Base-by-base conservation (phyloP, 2,888 invertebrate species). In the Hydroisotoma schaefferi region DNA sequence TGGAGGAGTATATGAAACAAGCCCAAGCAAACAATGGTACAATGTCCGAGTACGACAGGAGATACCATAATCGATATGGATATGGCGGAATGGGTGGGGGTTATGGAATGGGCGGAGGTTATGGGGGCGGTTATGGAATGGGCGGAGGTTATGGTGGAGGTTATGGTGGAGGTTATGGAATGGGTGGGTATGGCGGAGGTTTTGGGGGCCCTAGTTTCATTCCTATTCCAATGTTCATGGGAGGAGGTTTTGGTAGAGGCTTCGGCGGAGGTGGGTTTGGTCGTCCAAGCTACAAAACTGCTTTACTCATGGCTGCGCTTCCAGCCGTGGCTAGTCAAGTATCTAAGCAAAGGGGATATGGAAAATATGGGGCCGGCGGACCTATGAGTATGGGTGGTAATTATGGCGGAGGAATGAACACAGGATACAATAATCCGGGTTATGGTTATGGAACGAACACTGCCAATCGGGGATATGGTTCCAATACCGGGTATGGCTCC, bases 301-400 rank as follows among this genome's bases (percentile, higher is more conserved):
- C 68, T 1, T 63, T 71, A 67, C 22, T 70, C 10, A 63, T 71
- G 67, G 67, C 67, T 1, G 67, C 71, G 6, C 58, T 71, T 40
- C 71, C 71, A 2, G 46, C 46, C 15, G 63, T 65, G 25, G 69
- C 68, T 2, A 65, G 61, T 48, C 54, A 64, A 18, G 27, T 65
- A 3, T 55, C 49, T 4, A 44, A 47, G 22, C 55, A 54, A 2
- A 51, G 53, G 18, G 62, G 58, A n/a, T 66, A 63, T 55, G 63
- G 63, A 6, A 51, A 33, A 22, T 59, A 49, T 29, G 59, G 59
- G 10, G 28, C n/a, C 12, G 33, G 33, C 18, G n/a, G n/a, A n/a
- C n/a, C n/a, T n/a, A n/a, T n/a, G n/a, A 52, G 60, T 12, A 27
- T 56, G 23, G 58, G 58, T 22, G 53, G 51, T 1, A 49, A 53